Percentiles rank a stretch among this genome's conserved stretches.
These are phyloP conservation scores for Mercenaria mercenaria DNA, from an alignment of 1,140 invertebrate genomes.

Conservation along the genomic window DNA sequence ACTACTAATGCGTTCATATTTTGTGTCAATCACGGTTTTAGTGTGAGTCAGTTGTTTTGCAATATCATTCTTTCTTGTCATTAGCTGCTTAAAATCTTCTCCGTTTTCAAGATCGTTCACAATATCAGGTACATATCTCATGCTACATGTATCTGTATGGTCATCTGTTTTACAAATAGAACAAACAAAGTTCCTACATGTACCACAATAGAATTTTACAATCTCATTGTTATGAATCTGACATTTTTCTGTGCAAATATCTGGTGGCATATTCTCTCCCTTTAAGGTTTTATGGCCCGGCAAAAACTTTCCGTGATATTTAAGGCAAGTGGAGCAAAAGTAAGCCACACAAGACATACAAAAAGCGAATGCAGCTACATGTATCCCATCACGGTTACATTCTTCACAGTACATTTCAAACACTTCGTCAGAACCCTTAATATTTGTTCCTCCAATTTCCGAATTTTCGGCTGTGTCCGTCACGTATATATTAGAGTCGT, in stretches of 20 bases:
- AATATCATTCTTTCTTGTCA: neutral
- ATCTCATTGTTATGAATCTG: neutral
- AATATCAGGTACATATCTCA: neutral
- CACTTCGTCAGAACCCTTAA: neutral
- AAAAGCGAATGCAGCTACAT: neutral
- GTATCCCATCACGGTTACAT: neutral
- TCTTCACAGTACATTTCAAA: neutral
- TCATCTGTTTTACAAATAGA: neutral
- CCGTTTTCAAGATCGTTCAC: neutral
- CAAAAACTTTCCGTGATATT: neutral
- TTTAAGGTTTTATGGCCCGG: neutral
- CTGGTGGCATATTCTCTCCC: neutral
- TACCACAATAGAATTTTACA: neutral
- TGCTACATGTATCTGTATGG: neutral
- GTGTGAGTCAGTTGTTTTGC: neutral
- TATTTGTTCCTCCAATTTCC: neutral
- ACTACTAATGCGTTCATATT: neutral
- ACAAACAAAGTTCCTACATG: neutral
- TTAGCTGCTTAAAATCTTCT: neutral
- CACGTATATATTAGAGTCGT: too few relatives aligned
- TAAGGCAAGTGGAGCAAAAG: neutral
- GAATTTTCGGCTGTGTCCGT: too few relatives aligned
- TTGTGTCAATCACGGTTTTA: neutral
- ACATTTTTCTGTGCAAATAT: neutral
- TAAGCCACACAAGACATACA: neutral